These are phyloP conservation scores for Leptosomus discolor DNA, from an alignment of 2,113 vertebrate genomes.

Conservation along the genomic window DNA sequence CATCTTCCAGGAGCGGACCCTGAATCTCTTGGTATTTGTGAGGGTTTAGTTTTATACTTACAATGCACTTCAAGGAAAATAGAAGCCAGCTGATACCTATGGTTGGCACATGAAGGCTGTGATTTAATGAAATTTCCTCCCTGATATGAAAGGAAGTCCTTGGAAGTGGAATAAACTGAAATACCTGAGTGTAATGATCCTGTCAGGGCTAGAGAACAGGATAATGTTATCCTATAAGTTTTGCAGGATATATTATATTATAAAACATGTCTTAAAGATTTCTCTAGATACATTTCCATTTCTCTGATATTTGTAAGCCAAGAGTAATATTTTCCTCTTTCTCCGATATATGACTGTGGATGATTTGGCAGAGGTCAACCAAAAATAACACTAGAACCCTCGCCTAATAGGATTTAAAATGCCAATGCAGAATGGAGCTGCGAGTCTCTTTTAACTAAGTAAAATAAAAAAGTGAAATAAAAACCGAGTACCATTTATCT, in stretches of 20 bases:
- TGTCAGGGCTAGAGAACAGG: neutral
- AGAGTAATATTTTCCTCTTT: neutral
- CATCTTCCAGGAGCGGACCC: neutral
- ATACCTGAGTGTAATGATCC: neutral
- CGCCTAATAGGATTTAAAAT: neutral
- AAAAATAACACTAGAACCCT: neutral
- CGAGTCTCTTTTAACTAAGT: neutral
- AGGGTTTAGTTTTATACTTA: conserved; percentile 25
- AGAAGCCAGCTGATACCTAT: neutral
- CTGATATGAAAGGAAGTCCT: neutral
- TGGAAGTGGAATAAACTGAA: neutral
- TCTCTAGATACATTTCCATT: neutral
- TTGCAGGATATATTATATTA: neutral
- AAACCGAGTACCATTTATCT: neutral
- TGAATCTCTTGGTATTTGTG: neutral
- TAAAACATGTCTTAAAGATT: neutral
- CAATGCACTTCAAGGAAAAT: neutral
- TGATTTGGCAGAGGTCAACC: neutral
- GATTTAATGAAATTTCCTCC: conserved; percentile 26
- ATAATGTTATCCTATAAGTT: neutral
- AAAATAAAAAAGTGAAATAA: no score
- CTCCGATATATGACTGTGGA: neutral
- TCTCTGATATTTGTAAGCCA: neutral
- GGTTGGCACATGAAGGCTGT: neutral
- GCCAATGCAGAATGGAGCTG: neutral